phyloP scores from a whole-genome alignment of 2,113 vertebrate species.

The Perccottus glenii region DNA sequence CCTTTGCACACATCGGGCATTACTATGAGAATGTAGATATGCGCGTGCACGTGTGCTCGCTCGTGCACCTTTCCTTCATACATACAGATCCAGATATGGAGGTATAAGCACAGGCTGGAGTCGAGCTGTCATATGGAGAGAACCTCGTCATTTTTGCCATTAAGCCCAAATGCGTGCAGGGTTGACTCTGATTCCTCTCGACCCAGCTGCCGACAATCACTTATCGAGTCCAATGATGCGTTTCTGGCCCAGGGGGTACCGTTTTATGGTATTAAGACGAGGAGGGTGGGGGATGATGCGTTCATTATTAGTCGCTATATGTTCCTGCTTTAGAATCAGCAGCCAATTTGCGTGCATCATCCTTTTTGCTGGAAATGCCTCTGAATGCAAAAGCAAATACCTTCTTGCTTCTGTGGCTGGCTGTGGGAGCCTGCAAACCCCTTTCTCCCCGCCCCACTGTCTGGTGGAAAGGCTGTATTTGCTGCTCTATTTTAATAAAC shows the following conservation, averaged over 20 bases:
- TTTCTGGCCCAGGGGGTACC: constrained; percentile 46
- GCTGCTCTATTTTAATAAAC: constrained; percentile 20
- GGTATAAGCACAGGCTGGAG: constrained; percentile 23
- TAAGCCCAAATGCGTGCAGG: constrained; percentile 15
- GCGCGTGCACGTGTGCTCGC: constrained; percentile 27
- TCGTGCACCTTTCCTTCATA: constrained; percentile 30
- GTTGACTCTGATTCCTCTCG: constrained; percentile 35
- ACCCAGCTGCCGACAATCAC: constrained; percentile 52
- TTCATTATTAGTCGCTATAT: constrained; percentile 38
- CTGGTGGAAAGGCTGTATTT: constrained; percentile 44
- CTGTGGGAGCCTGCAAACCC: constrained; percentile 43
- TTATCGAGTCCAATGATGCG: constrained; percentile 63
- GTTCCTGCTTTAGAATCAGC: constrained; percentile 24
- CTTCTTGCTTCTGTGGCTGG: constrained; percentile 32
- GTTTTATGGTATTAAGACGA: constrained; percentile 43
- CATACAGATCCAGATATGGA: constrained; percentile 46
- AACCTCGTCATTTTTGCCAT: constrained; percentile 42
- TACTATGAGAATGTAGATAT: constrained; percentile 52
- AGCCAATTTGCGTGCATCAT: constrained; percentile 5
- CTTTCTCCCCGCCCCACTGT: constrained; percentile 56
- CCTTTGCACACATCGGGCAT: constrained; percentile 14
- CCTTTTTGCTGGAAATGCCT: constrained; percentile 2
- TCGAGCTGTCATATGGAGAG: constrained; percentile 42
- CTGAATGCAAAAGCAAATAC: constrained; percentile 19
- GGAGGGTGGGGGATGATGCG: not conserved